Evolutionary conservation across 2,113 vertebrate genomes (phyloP).

Genomic region (Alces alces): DNA sequence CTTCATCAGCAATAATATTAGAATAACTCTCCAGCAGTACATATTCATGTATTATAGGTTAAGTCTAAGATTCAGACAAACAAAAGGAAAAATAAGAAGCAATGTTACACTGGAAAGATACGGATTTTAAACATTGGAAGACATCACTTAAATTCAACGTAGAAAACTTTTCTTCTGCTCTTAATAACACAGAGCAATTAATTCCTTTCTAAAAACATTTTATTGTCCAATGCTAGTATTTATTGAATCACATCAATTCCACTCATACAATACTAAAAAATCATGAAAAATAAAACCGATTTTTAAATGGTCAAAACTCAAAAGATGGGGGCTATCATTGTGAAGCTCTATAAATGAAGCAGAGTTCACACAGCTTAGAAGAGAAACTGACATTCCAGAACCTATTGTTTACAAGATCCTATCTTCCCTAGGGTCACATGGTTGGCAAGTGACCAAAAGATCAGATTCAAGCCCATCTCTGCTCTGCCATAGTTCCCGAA

Average conservation of each 20-base stretch:
- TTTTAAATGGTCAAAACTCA: background rate
- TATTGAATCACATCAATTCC: background rate
- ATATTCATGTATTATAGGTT: background rate
- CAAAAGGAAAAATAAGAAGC: background rate
- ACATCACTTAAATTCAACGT: background rate
- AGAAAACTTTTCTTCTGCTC: background rate
- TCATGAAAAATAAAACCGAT: constrained; percentile 4
- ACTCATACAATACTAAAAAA: background rate
- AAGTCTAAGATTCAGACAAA: background rate
- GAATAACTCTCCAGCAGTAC: background rate
- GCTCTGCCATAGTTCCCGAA: background rate
- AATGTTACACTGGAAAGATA: background rate
- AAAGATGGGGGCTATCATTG: background rate
- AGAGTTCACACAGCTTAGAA: background rate
- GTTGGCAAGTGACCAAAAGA: background rate
- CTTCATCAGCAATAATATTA: background rate
- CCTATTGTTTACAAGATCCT: background rate
- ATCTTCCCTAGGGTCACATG: background rate
- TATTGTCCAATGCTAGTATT: background rate
- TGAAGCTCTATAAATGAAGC: background rate
- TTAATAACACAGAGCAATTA: background rate
- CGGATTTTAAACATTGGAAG: background rate
- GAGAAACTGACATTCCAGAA: background rate
- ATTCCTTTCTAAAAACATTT: background rate
- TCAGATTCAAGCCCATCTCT: background rate